Evolutionary conservation across 2,797 vertebrate genomes (phyloP).

Genomic region (Mus caroli): DNA sequence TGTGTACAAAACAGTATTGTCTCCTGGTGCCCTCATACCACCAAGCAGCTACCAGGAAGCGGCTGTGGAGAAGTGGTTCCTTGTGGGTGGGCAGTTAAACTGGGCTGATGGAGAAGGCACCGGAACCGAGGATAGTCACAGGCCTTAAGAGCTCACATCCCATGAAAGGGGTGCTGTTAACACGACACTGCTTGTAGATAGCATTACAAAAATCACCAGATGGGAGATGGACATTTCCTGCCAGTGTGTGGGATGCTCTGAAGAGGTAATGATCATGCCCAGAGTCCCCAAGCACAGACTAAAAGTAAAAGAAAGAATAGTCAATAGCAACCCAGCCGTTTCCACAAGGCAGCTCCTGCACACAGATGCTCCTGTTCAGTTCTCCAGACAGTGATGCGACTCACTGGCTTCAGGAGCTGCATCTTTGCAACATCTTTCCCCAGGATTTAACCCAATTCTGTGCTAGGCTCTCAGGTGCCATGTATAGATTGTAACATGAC

Average conservation of each 20-base stretch:
- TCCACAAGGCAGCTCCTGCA: not conserved
- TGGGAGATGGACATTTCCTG: not conserved
- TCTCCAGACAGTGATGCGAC: not conserved
- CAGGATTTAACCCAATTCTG: not conserved
- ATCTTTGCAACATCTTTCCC: not conserved
- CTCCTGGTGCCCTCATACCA: not conserved
- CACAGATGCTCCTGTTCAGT: not conserved
- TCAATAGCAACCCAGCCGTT: not conserved
- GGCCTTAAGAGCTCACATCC: not conserved
- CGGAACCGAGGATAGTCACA: not conserved
- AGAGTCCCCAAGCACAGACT: not conserved
- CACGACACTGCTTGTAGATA: not conserved
- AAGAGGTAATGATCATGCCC: not conserved
- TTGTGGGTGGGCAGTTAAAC: not conserved
- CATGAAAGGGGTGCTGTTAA: not conserved
- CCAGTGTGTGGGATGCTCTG: not conserved
- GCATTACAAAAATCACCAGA: not conserved
- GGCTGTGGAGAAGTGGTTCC: constrained; percentile 13
- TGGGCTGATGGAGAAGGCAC: not conserved
- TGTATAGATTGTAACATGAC: not conserved
- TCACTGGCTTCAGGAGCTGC: not conserved
- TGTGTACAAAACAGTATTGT: not conserved
- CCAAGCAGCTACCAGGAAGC: constrained; percentile 46
- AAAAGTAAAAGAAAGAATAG: not conserved
- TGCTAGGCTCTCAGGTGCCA: not conserved